Conservation (phyloP, 2,888 invertebrate species). For the Eristalis arbustorum region DNA sequence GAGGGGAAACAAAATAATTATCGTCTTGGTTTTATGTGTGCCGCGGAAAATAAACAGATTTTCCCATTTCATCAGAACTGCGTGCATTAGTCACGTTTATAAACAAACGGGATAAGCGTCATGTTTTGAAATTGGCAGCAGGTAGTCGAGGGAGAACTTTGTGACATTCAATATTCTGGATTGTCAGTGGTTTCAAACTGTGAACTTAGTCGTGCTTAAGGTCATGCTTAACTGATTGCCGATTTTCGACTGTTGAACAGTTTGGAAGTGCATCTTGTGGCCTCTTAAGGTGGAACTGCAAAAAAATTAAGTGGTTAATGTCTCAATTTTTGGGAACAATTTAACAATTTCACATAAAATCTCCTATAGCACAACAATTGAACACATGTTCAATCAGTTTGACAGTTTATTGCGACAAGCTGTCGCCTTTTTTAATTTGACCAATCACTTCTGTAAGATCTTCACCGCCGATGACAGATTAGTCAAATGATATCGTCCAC, state of each 20-base stretch:
- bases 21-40: background rate
- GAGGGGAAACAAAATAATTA: background rate
- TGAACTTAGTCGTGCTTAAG: background rate
- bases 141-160: background rate
- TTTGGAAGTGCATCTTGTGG: no score
- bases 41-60: background rate
- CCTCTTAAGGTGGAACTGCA: background rate
- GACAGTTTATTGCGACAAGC: background rate
- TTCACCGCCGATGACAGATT: background rate
- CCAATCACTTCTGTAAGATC: background rate
- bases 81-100: background rate
- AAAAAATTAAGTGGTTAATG: no score
- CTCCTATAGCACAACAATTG: background rate
- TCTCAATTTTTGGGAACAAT: background rate
- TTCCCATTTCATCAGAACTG: background rate
- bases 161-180: background rate
- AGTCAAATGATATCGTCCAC: background rate
- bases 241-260: no score
- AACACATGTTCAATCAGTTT: background rate
- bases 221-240: no score
- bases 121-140: background rate
- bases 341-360: background rate
- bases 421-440: background rate
- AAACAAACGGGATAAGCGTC: background rate
- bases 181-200: background rate